phyloP scores from a whole-genome alignment of 92 coral and sea anemone genomes.

The Meandrina meandrites region DNA sequence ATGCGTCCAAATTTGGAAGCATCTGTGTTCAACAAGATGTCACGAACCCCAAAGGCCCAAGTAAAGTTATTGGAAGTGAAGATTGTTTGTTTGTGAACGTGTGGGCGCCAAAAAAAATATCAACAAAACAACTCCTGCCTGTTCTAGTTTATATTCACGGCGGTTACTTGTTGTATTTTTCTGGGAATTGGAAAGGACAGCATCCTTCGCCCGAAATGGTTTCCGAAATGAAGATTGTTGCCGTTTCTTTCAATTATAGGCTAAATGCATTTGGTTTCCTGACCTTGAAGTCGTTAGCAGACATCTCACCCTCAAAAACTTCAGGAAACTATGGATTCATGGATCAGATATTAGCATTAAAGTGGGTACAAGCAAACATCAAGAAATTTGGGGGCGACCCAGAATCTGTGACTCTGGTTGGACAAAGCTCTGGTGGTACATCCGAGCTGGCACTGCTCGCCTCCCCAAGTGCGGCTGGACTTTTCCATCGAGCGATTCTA shows the following conservation, averaged over 20 bases:
- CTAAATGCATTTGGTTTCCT: slow-evolving; percentile 75
- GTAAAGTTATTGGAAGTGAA: slow-evolving; percentile 53
- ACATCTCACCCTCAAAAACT: slow-evolving; percentile 39
- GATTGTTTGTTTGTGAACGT: slow-evolving; percentile 73
- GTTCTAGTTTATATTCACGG: slow-evolving; percentile 73
- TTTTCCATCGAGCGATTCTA: slow-evolving; percentile 67
- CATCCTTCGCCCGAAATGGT: slow-evolving; percentile 64
- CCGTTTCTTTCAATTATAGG: slow-evolving; percentile 70
- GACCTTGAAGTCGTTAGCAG: slow-evolving; percentile 50
- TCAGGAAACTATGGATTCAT: slow-evolving; percentile 81
- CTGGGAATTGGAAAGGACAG: slow-evolving; percentile 59
- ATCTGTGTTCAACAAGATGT: slow-evolving; percentile 60
- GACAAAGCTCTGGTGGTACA: slow-evolving; percentile 81
- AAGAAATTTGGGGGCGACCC: slow-evolving; percentile 75
- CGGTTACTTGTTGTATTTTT: slow-evolving; percentile 44
- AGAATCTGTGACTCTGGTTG: slow-evolving; percentile 59
- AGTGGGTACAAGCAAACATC: slow-evolving; percentile 62
- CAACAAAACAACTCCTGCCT: slow-evolving; percentile 42
- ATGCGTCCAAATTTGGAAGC: slow-evolving; percentile 58
- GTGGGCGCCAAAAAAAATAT: slow-evolving; percentile 47
- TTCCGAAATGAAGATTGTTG: slow-evolving; percentile 58
- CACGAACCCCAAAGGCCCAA: slow-evolving; percentile 1
- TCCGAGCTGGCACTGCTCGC: slow-evolving; percentile 67
- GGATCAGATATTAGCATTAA: slow-evolving; percentile 74
- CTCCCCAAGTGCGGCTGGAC: slow-evolving; percentile 65